A percentile compares a stretch with the other conserved stretches of the same genome.
Evolutionary conservation across 2,888 invertebrate species (phyloP).

Genomic region (Oconnorella tubifera): DNA sequence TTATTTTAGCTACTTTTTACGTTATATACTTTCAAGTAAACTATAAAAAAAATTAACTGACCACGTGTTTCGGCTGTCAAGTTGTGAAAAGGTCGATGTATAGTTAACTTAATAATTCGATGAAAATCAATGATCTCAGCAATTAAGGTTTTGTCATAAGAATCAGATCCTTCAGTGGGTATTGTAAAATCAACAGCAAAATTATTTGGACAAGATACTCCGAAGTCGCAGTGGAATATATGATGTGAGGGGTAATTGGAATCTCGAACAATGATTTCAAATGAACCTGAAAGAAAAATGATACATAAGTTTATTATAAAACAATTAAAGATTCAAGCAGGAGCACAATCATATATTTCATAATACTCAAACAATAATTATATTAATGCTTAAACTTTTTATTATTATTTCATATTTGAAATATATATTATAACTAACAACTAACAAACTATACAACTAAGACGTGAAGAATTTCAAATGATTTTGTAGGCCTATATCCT

Average conservation of each 20-base stretch:
- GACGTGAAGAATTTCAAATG: neutral
- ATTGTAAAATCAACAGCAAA: slow-evolving; percentile 44
- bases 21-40: too few relatives aligned
- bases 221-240: slow-evolving; percentile 46
- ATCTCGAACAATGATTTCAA: slow-evolving; percentile 44
- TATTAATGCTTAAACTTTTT: too few relatives aligned
- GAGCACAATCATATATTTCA: too few relatives aligned
- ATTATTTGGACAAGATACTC: slow-evolving; percentile 42
- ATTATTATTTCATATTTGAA: too few relatives aligned
- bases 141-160: slow-evolving; percentile 30
- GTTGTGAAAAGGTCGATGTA: slow-evolving; percentile 32
- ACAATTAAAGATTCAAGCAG: too few relatives aligned
- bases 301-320: neutral
- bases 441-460: neutral
- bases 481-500: too few relatives aligned
- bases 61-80: slow-evolving; percentile 27
- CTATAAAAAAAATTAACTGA: neutral
- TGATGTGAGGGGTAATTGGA: slow-evolving; percentile 40
- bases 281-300: slow-evolving; percentile 39
- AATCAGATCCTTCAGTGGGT: slow-evolving; percentile 41
- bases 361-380: too few relatives aligned
- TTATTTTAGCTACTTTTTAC: too few relatives aligned
- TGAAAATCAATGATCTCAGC: slow-evolving; percentile 32
- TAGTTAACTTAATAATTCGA: slow-evolving; percentile 35
- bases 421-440: neutral